These are phyloP conservation scores for Aramus guarauna DNA, from an alignment of 2,113 vertebrate species.

Conservation along the genomic window DNA sequence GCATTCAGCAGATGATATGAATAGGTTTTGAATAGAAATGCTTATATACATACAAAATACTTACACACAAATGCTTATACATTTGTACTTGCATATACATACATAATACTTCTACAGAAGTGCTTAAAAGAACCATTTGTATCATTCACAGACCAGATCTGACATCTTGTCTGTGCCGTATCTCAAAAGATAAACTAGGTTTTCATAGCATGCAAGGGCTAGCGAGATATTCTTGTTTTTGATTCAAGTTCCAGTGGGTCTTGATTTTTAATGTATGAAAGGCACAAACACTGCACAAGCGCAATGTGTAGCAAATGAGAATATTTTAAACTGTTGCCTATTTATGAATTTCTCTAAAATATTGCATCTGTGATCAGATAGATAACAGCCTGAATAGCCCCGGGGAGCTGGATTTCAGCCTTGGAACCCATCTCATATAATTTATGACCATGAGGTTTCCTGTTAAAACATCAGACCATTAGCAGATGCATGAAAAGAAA, in stretches of 20 bases:
- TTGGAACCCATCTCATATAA: neutral
- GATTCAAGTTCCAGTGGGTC: neutral
- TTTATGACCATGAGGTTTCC: neutral
- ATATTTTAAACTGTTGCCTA: neutral
- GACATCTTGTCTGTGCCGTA: neutral
- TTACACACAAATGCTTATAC: neutral
- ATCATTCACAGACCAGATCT: neutral
- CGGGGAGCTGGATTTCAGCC: neutral
- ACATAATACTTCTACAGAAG: neutral
- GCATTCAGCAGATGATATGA: neutral
- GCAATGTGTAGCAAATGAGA: neutral
- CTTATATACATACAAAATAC: neutral
- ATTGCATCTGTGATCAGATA: neutral
- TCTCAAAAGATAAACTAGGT: neutral
- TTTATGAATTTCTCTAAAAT: neutral
- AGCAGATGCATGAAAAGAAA: neutral
- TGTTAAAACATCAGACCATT: neutral
- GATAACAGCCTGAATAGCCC: neutral
- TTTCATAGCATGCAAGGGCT: neutral
- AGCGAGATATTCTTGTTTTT: neutral
- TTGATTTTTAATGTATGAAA: neutral
- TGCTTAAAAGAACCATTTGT: neutral
- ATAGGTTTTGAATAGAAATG: neutral
- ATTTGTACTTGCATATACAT: neutral
- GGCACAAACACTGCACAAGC: neutral